A percentile compares a stretch with the other conserved stretches of the same genome.
Conservation (phyloP, 2,888 invertebrate species). For the Rhamnusium bicolor region DNA sequence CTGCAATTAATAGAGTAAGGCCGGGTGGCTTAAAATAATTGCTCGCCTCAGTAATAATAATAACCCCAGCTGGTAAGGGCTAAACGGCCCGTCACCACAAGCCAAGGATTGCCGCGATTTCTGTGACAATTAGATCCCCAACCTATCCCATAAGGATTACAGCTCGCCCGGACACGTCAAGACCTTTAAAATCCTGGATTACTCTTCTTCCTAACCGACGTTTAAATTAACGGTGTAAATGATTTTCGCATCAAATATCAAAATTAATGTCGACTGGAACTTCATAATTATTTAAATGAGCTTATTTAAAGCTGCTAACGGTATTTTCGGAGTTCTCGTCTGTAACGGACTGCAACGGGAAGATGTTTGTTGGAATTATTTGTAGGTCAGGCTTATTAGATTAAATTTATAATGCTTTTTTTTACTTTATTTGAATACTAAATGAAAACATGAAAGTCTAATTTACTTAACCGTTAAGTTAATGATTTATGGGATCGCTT, state of each 20-base stretch:
- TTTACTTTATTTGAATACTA: no score
- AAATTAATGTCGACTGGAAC: slow-evolving; percentile 17
- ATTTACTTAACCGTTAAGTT: no score
- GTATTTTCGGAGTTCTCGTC: no score
- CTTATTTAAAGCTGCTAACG: background rate
- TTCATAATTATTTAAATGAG: slow-evolving; percentile 15
- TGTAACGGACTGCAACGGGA: no score
- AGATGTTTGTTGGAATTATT: no score
- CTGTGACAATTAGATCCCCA: slow-evolving; percentile 49
- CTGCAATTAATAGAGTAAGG: slow-evolving; percentile 33
- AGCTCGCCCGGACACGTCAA: slow-evolving; percentile 42
- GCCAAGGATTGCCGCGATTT: slow-evolving; percentile 35
- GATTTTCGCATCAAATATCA: slow-evolving; percentile 30
- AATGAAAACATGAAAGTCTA: no score
- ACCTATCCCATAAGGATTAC: slow-evolving; percentile 47
- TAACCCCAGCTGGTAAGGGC: slow-evolving; percentile 24
- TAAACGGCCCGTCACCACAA: slow-evolving; percentile 33
- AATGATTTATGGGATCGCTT: no score
- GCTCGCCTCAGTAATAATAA: slow-evolving; percentile 29
- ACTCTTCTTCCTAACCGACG: slow-evolving; percentile 34
- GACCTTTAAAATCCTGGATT: slow-evolving; percentile 38
- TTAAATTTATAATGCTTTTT: no score
- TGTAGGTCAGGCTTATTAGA: no score
- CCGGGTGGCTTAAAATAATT: slow-evolving; percentile 24
- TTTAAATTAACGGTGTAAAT: slow-evolving; percentile 34